Conservation (phyloP, 23 tunicate genomes). For the Corella eumyota region DNA sequence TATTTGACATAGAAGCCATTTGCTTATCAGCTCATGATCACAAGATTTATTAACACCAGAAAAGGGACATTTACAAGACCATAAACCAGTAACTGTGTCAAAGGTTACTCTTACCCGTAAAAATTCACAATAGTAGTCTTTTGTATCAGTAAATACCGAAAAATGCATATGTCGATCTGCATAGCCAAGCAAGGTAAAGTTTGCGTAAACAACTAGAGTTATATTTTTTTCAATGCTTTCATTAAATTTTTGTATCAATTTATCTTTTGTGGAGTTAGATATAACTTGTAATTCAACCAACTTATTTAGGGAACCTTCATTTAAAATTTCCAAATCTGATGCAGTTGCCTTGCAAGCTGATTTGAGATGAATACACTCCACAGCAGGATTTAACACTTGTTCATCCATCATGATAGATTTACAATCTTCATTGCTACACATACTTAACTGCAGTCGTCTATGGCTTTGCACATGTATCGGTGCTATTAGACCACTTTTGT, state of each 20-base stretch:
- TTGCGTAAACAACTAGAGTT: neutral
- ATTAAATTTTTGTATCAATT: neutral
- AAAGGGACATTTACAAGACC: conserved; percentile 2
- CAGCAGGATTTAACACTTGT: conserved; percentile 1
- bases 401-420: too few relatives aligned
- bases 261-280: neutral
- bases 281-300: neutral
- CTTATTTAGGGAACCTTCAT: too few relatives aligned
- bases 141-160: neutral
- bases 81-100: neutral
- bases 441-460: neutral
- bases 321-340: neutral
- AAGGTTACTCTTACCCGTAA: neutral
- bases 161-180: neutral
- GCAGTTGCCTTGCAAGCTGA: neutral
- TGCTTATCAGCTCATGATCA: neutral
- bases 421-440: too few relatives aligned
- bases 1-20: neutral
- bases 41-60: neutral
- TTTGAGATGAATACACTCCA: neutral
- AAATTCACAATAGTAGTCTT: neutral
- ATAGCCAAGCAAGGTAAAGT: neutral
- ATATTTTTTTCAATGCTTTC: neutral
- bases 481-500: neutral
- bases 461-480: neutral